These are phyloP conservation scores for Ichneumoninae sp. DNA, from an alignment of 2,888 invertebrate genomes.

Conservation along the genomic window DNA sequence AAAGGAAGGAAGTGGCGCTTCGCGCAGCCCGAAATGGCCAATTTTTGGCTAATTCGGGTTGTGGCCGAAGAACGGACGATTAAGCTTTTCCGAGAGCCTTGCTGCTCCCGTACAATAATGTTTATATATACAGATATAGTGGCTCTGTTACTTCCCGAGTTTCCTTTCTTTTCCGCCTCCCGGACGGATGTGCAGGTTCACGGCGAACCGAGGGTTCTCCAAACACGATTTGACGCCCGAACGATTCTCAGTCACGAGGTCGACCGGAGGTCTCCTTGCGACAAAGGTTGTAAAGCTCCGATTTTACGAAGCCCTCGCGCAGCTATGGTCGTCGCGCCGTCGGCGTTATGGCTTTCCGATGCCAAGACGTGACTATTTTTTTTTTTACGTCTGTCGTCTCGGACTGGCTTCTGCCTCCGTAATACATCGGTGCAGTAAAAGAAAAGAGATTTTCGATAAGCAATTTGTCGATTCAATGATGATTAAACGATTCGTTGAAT, in stretches of 20 bases:
- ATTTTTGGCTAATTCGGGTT: constrained; percentile 73
- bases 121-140: background rate
- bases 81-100: constrained; percentile 44
- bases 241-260: constrained; percentile 51
- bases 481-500: background rate
- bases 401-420: background rate
- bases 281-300: constrained; percentile 57
- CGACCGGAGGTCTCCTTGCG: constrained; percentile 40
- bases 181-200: constrained; percentile 18
- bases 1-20: constrained; percentile 43
- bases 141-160: background rate
- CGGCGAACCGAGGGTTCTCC: constrained; percentile 38
- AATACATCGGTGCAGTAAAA: background rate
- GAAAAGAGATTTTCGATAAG: constrained; percentile 40
- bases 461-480: constrained; percentile 24
- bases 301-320: constrained; percentile 58
- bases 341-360: constrained; percentile 68
- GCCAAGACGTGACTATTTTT: constrained; percentile 45
- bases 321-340: background rate
- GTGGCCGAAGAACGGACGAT: constrained; percentile 65
- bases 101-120: constrained; percentile 8
- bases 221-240: constrained; percentile 64
- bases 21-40: constrained; percentile 57
- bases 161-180: constrained; percentile 22
- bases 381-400: constrained; percentile 17